Evolutionary conservation across 2,113 vertebrate genomes (phyloP), one percentile per base, ranked within the genome.

Genomic region (Nothoprocta perdicaria): DNA sequence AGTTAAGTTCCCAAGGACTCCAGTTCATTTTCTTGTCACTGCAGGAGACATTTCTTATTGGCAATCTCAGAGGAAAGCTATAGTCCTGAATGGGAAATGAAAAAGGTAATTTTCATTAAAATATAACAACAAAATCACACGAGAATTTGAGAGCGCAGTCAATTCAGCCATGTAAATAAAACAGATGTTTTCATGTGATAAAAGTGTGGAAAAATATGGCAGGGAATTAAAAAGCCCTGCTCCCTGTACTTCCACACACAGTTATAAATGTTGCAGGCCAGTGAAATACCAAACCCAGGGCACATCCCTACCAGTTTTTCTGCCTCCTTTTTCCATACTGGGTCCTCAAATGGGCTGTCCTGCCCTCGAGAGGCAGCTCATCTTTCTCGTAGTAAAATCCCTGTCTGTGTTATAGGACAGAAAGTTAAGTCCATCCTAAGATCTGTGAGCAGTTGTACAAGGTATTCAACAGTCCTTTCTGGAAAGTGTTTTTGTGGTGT

Each of bases 61-160:
- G 84, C 86, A 96, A 80, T 96, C 89, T 95, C 86, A 68, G 60
- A 89, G 73, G 78, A 93, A 94, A 92, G 75, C 89, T 82, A 40
- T 79, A 94, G 89, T 87, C 53, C 93, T 89, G 75, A 92, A 82
- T 87, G 61, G 61, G 79, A 93, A 92, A 96, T 93, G 86, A 74
- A 92, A 96, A 95, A 93, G 74, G 80, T 95, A 94, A 94, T 96
- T 93, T 92, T 95, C 94, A 96, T 95, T 87, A 92, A 94, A 94
- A 94, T 94, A 92, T 60, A 89, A 38, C 65, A 77, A 57, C 74
- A 80, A 90, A 77, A 91, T 93, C 82, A 45, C 86, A 81, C 88
- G 31, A 87, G 89, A 87, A 90, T 86, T 88, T 86, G 90, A 55
- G 55, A 57, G 88, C 52, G 74, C 75, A 92, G 76, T 75, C 72